Evolutionary conservation across 2,113 vertebrate species (phyloP).

Genomic region (Dasyprocta punctata): DNA sequence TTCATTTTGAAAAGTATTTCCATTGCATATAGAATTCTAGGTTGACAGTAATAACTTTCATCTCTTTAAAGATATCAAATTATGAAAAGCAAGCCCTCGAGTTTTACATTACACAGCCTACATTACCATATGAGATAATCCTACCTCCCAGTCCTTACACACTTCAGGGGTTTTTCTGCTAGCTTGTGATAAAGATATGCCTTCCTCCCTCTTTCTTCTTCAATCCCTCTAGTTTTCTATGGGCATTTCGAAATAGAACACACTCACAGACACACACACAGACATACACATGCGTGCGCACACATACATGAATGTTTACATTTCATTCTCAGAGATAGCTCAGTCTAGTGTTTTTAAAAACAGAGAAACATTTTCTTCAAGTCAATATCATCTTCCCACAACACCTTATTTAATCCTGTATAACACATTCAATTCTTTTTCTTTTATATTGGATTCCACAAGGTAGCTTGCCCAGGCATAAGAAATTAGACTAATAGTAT

Average conservation of each 20-base stretch:
- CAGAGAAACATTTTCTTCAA: neutral
- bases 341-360: neutral
- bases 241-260: neutral
- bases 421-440: neutral
- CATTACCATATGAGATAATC: neutral
- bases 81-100: constrained; percentile 33
- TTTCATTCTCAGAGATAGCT: neutral
- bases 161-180: neutral
- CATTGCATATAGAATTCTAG: constrained; percentile 44
- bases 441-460: neutral
- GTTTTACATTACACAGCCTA: constrained; percentile 31
- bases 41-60: constrained; percentile 47
- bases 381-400: neutral
- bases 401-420: neutral
- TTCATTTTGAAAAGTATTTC: constrained; percentile 61
- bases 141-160: neutral
- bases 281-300: neutral
- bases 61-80: constrained; percentile 44
- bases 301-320: neutral
- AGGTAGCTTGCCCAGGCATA: neutral
- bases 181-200: neutral
- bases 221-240: neutral
- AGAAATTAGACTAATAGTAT: neutral
- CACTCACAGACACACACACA: neutral
- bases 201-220: neutral